These are phyloP conservation scores for Rhogogaster chlorosoma DNA, from an alignment of 2,888 invertebrate genomes.

Conservation along the genomic window DNA sequence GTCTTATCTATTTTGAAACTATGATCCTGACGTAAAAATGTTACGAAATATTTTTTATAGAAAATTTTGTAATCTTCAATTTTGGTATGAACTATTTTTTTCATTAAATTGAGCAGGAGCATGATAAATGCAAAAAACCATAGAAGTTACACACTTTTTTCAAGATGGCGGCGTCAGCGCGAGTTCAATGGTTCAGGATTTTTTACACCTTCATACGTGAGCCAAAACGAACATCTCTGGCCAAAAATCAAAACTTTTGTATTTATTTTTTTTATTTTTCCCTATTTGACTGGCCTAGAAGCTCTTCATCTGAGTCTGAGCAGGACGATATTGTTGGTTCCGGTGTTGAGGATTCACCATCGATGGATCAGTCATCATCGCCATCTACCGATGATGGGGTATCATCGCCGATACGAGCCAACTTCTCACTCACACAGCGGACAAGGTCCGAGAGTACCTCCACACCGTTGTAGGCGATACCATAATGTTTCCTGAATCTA, in stretches of 20 bases:
- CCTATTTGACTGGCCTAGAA: too few relatives aligned
- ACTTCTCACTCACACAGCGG: neutral
- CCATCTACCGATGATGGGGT: neutral
- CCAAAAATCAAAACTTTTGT: too few relatives aligned
- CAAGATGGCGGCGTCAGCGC: too few relatives aligned
- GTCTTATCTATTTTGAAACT: neutral
- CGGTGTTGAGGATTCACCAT: too few relatives aligned
- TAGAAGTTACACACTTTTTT: too few relatives aligned
- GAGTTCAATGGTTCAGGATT: too few relatives aligned
- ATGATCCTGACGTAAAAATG: neutral
- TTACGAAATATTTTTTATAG: neutral
- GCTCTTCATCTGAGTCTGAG: too few relatives aligned
- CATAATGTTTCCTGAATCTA: neutral
- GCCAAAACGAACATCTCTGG: too few relatives aligned
- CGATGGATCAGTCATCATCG: neutral
- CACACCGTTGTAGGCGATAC: neutral
- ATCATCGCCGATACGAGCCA: neutral
- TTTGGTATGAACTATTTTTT: neutral
- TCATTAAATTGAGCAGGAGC: neutral
- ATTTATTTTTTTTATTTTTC: too few relatives aligned
- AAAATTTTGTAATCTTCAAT: neutral
- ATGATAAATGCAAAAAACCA: too few relatives aligned
- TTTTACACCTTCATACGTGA: too few relatives aligned
- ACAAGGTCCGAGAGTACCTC: neutral
- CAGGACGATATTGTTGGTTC: too few relatives aligned